These are phyloP conservation scores for Suillia variegata DNA, from an alignment of 2,888 invertebrate species.

Conservation along the genomic window DNA sequence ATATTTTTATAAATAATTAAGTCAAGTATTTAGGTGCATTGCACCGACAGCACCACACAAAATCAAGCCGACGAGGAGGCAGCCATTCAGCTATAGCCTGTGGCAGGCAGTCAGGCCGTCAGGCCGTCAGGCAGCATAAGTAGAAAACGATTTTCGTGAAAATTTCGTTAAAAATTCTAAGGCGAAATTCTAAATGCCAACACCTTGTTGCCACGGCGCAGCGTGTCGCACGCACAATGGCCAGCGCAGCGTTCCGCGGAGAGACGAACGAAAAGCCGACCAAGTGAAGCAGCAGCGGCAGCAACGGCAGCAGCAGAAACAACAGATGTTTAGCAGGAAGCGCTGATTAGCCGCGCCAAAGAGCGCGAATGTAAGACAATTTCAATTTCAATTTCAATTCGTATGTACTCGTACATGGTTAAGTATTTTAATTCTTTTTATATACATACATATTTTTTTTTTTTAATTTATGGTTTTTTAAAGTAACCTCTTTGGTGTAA, in stretches of 20 bases:
- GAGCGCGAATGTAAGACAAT: not conserved
- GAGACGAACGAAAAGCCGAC: not conserved
- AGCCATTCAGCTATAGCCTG: not conserved
- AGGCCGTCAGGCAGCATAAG: not conserved
- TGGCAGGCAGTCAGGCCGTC: not conserved
- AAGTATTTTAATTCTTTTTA: too few relatives aligned
- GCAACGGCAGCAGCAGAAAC: not conserved
- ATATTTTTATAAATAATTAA: conserved; percentile 47
- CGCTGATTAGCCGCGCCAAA: not conserved
- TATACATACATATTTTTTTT: too few relatives aligned
- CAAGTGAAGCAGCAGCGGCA: too few relatives aligned
- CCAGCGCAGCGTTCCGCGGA: not conserved
- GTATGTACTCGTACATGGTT: too few relatives aligned
- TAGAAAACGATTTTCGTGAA: not conserved
- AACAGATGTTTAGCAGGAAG: not conserved
- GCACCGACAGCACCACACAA: conserved; percentile 27
- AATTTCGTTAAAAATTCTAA: too few relatives aligned
- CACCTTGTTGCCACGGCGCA: not conserved
- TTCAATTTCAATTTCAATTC: not conserved
- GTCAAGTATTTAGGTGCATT: conserved; percentile 39
- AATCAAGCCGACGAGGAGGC: not conserved
- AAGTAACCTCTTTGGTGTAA: too few relatives aligned
- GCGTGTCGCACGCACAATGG: not conserved
- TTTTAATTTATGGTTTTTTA: too few relatives aligned
- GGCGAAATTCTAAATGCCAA: conserved; percentile 6